A percentile compares a stretch with the other conserved stretches of the same genome.
Conservation (phyloP, 2,797 vertebrate genomes). For the Platyrinchus mystaceus region DNA sequence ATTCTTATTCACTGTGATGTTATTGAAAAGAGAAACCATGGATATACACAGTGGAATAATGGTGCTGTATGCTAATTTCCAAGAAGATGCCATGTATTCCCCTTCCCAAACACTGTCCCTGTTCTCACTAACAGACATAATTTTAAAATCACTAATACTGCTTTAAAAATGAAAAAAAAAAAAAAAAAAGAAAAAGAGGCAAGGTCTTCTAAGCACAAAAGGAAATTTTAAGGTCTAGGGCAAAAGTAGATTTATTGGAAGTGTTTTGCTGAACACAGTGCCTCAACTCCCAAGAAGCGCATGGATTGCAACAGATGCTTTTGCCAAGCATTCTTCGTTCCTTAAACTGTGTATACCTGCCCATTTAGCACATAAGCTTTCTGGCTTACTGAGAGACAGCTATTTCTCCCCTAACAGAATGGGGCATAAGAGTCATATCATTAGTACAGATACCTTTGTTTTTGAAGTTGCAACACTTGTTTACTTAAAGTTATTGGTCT, state of each 20-base stretch:
- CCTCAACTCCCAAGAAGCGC: not conserved
- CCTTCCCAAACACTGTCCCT: not conserved
- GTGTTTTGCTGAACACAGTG: not conserved
- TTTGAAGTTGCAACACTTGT: not conserved
- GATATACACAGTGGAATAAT: not conserved
- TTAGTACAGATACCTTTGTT: not conserved
- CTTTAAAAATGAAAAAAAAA: not conserved
- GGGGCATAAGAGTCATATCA: not conserved
- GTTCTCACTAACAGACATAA: not conserved
- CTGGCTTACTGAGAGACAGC: not conserved
- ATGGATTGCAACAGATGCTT: not conserved
- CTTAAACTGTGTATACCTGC: not conserved
- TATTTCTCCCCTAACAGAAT: not conserved
- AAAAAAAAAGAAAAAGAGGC: not conserved
- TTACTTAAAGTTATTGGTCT: not conserved
- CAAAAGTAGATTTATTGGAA: not conserved
- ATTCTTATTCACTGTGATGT: not conserved
- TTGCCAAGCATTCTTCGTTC: not conserved
- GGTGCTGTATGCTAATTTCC: not conserved
- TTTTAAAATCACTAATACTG: not conserved
- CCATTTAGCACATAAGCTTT: not conserved
- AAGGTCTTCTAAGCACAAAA: not conserved
- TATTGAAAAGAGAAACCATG: not conserved
- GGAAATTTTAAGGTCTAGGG: not conserved
- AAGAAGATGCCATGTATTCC: not conserved